Evolutionary conservation across 2,113 vertebrate species (phyloP).

Genomic region (Atlantisia rogersi): DNA sequence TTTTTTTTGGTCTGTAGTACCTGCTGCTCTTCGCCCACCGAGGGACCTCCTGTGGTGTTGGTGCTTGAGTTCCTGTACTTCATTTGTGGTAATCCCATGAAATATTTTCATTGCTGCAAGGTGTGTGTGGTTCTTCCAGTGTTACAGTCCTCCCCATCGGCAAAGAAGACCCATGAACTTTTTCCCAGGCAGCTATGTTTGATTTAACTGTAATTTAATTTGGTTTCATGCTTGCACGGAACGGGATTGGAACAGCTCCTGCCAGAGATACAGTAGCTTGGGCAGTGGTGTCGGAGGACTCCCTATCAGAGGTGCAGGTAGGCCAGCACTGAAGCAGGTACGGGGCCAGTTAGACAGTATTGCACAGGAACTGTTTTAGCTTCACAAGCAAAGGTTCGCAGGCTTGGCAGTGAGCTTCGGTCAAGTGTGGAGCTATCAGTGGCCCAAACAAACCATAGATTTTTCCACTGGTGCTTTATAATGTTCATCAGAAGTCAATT

Average conservation of each 20-base stretch:
- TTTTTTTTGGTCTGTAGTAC: background rate
- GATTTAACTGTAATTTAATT: background rate
- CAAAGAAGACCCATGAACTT: background rate
- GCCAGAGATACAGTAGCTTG: background rate
- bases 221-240: background rate
- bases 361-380: background rate
- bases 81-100: background rate
- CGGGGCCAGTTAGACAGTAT: fast-evolving
- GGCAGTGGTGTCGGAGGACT: background rate
- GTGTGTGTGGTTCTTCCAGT: background rate
- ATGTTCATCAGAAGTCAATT: background rate
- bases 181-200: background rate
- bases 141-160: background rate
- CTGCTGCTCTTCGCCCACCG: background rate
- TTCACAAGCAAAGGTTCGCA: background rate
- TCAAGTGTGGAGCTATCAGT: background rate
- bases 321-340: too few species aligned
- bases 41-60: background rate
- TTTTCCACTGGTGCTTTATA: conserved; percentile 12
- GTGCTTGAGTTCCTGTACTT: background rate
- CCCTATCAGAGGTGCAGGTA: background rate
- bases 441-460: background rate
- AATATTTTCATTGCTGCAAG: background rate
- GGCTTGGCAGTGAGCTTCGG: background rate
- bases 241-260: background rate